Percentiles rank a stretch among this genome's conserved stretches.
phyloP scores from a whole-genome alignment of 2,113 vertebrate species.

The Osmerus mordax region DNA sequence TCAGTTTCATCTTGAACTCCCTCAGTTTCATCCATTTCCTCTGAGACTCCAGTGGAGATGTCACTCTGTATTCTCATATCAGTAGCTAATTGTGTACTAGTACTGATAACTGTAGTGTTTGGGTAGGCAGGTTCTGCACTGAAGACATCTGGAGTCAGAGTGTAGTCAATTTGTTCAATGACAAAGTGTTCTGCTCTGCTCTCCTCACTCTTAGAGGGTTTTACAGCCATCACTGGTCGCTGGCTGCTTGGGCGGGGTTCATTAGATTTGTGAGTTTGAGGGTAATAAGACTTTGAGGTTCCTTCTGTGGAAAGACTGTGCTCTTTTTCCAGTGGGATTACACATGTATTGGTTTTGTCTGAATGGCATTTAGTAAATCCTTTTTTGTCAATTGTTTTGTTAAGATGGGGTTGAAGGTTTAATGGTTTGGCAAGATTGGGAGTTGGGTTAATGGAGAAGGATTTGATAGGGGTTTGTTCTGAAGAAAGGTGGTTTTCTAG shows the following conservation, averaged over 20 bases:
- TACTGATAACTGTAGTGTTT: not conserved
- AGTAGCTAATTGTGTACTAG: not conserved
- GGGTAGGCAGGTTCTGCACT: not conserved
- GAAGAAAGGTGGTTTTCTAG: slow-evolving; percentile 6
- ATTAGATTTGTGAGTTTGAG: not conserved
- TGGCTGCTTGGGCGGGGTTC: slow-evolving; percentile 15
- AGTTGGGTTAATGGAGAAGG: not conserved
- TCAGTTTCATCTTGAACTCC: not conserved
- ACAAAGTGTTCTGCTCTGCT: slow-evolving; percentile 8
- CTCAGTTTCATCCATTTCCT: not conserved
- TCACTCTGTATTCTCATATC: slow-evolving; percentile 23
- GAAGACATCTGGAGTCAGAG: not conserved
- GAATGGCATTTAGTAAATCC: no score
- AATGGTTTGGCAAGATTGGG: not conserved
- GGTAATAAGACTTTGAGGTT: slow-evolving; percentile 10
- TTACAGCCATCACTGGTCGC: slow-evolving; percentile 46
- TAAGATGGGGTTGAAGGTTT: no score
- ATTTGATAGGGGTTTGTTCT: slow-evolving; percentile 16
- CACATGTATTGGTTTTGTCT: no score
- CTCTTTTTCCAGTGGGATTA: no score
- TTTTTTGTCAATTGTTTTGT: no score
- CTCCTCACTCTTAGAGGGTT: slow-evolving; percentile 46
- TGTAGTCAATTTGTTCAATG: slow-evolving; percentile 23
- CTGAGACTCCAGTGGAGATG: slow-evolving; percentile 5
- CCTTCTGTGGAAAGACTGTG: slow-evolving; percentile 2